Evolutionary conservation across 2,888 invertebrate species (phyloP).

Genomic region (Drosophila leonis): DNA sequence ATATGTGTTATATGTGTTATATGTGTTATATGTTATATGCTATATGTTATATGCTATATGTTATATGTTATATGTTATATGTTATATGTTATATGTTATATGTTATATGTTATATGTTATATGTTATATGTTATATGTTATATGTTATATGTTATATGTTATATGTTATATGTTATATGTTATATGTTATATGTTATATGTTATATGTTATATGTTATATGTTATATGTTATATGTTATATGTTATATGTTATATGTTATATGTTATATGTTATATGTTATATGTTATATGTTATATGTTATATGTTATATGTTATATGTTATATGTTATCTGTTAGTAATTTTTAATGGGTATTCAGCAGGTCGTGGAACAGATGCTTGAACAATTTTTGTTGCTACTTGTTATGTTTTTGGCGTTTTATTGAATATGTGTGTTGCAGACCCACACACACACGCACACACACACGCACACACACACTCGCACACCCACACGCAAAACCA

Average conservation of each 20-base stretch:
- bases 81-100: constrained; percentile 2
- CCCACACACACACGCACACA: background rate
- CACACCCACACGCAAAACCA: constrained; percentile 6
- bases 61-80: constrained; percentile 2
- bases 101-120: constrained; percentile 2
- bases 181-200: constrained; percentile 2
- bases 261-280: constrained; percentile 2
- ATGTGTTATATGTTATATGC: background rate
- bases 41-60: constrained; percentile 2
- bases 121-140: constrained; percentile 3
- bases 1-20: constrained; percentile 2
- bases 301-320: constrained; percentile 5
- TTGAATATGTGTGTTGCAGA: constrained; percentile 40
- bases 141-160: constrained; percentile 5
- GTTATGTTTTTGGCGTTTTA: constrained; percentile 45
- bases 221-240: constrained; percentile 2
- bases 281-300: constrained; percentile 5
- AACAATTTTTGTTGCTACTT: constrained; percentile 7
- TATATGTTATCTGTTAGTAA: background rate
- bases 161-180: constrained; percentile 4
- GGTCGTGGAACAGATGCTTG: background rate
- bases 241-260: constrained; percentile 2
- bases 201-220: constrained; percentile 2
- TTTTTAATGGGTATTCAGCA: background rate
- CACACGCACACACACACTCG: background rate